Evolutionary conservation across 2,797 vertebrate genomes (phyloP), one percentile per base, ranked within the genome.

Genomic region (Glossophaga mutica): DNA sequence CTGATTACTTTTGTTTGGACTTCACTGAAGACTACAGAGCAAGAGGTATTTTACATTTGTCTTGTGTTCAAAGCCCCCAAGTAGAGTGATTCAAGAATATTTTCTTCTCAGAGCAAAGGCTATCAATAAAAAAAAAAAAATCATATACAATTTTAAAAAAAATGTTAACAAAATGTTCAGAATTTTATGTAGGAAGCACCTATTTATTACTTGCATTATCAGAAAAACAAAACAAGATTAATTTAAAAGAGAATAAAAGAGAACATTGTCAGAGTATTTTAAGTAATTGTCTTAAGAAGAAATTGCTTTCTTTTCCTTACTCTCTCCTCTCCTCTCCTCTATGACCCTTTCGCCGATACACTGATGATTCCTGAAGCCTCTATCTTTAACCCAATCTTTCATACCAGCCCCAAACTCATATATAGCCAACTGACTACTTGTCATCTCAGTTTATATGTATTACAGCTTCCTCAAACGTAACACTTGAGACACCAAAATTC

Each of bases 1-100:
- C 34, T 29, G 82, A 94, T 92, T 42, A 37, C 62, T 91, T 96
- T 91, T 78, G 65, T 96, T 94, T 77, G 84, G 46, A 4, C 67
- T 88, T 87, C 67, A n/a, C 19, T 48, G 87, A 95, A 93, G 92
- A 94, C 57, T 70, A 59, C 55, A 52, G 78, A 94, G 16, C 44
- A 52, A 24, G 57, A 95, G 48, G 39, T 42, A 50, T 50, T 74
- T 96, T 68, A 79, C 34, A 39, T 95, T 57, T 95, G 59, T 89
- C 76, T 91, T 65, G 55, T 81, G 73, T 87, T 86, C 10, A 10
- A 91, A 92, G 55, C n/a, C 52, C 8, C 32, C 39, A 2, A 21
- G 34, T 16, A 32, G 34, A 32, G 83, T 68, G 81, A 74, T 32
- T 95, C 76, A 67, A 73, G 44, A 85, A 88, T 22, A 93, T 79